Evolutionary conservation across 1,140 invertebrate species (phyloP).

Genomic region (Sinonovacula constricta): DNA sequence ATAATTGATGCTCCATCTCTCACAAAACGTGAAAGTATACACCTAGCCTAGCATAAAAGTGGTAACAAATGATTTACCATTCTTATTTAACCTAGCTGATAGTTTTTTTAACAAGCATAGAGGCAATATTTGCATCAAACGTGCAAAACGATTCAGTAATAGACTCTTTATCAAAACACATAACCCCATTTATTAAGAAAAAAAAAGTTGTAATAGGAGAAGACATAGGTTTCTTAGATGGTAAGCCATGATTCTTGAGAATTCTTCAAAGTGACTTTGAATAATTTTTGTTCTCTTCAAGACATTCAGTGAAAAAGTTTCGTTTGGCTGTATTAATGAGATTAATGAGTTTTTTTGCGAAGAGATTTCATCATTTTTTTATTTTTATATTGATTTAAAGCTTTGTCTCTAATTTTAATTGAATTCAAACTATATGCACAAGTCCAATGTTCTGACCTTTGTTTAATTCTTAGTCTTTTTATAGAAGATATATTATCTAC

Average conservation of each 20-base stretch:
- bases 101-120: conserved; percentile 11
- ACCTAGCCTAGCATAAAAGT: neutral
- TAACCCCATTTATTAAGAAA: neutral
- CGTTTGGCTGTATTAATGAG: conserved; percentile 8
- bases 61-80: neutral
- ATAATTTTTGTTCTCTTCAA: conserved; percentile 14
- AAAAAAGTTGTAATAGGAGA: conserved; percentile 23
- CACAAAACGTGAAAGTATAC: conserved; percentile 7
- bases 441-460: neutral
- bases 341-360: conserved; percentile 19
- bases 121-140: conserved; percentile 13
- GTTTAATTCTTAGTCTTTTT: conserved; percentile 5
- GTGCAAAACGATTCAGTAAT: conserved; percentile 19
- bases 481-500: neutral
- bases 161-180: conserved; percentile 29
- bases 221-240: conserved; percentile 1
- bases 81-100: conserved; percentile 18
- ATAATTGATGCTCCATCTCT: conserved; percentile 11
- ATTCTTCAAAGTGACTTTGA: conserved; percentile 21
- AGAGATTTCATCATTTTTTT: conserved; percentile 22
- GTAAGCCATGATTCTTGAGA: conserved; percentile 17
- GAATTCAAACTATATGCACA: no score
- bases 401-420: no score
- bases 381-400: neutral
- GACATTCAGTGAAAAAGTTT: neutral